Conservation (phyloP, 2,113 vertebrate genomes). For the Erythrolamprus reginae region DNA sequence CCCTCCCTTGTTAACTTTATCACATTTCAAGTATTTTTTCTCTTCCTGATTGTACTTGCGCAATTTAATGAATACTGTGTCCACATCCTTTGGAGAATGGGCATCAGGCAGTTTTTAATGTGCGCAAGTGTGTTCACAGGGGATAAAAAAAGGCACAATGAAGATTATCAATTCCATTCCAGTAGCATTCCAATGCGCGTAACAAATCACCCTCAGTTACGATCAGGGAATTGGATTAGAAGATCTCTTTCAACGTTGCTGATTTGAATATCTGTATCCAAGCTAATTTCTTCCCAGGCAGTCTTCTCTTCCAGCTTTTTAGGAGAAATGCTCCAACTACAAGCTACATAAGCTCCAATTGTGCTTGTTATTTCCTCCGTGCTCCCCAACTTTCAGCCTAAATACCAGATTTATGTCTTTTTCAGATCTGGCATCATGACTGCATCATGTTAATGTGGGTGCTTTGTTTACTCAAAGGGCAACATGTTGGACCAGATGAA, state of each 20-base stretch:
- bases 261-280: background rate
- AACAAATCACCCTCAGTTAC: background rate
- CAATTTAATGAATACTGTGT: background rate
- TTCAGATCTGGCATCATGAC: background rate
- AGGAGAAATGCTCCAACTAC: background rate
- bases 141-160: background rate
- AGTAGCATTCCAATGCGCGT: background rate
- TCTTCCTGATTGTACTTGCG: background rate
- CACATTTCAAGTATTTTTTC: background rate
- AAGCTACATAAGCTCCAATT: background rate
- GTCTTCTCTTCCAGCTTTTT: background rate
- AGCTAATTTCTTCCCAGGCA: background rate
- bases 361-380: rapidly evolving
- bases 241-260: background rate
- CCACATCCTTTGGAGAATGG: background rate
- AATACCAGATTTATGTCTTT: background rate
- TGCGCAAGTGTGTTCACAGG: background rate
- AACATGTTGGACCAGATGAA: conserved; percentile 12
- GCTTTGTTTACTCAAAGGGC: conserved; percentile 25
- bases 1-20: background rate
- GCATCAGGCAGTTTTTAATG: background rate
- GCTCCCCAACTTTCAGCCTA: background rate
- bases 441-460: background rate
- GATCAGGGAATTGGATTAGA: background rate
- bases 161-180: background rate